Base-by-base conservation (phyloP, 1,140 invertebrate species). In the Saccostrea glomerata region DNA sequence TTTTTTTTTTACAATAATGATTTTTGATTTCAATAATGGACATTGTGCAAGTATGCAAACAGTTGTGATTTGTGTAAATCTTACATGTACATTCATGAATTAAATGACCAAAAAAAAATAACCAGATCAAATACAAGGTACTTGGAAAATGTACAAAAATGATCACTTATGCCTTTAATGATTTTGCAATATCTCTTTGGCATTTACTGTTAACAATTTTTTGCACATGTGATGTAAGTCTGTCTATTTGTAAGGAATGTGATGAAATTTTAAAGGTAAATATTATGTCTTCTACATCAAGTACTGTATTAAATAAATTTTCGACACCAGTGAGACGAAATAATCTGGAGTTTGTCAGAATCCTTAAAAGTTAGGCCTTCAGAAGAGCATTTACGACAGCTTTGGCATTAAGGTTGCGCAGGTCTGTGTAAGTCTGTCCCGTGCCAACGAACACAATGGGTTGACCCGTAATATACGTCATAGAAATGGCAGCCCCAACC, bases 381-480 rank as follows among this genome's bases (percentile, higher is more conserved):
- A 99, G 98, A 56, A 99, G 96, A 89, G 98, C 97, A 94, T 98
- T 97, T 23, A 99, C 99, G 47, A 99, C 98, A 86, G 99, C 98
- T 94, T 98, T 98, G 58, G 98, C 98, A 95, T 99, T 99, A 82
- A 99, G 96, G 89, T 98, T 98, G 94, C 99, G 98, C 85, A 99
- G 96, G 96, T 99, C 99, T 0, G 98, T 98, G 94, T 99, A 99
- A 0, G 99, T 99, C 96, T 99, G 99, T 7, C 99, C 99, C 73
- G 99, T 99, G 25, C 99, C 99, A 40, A 99, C 99, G 95, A 99
- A 99, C 40, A 99, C 98, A 90, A 99, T 99, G 0, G 99, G 99
- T 95, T 99, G 99, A 11, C 99, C 99, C 56, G 99, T 99, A 87
- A 99, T 99, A 94, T 99, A 99, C 0, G 99, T 99, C 99, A 99